Conservation (phyloP, 1,140 invertebrate genomes). For the Euwallacea similis region DNA sequence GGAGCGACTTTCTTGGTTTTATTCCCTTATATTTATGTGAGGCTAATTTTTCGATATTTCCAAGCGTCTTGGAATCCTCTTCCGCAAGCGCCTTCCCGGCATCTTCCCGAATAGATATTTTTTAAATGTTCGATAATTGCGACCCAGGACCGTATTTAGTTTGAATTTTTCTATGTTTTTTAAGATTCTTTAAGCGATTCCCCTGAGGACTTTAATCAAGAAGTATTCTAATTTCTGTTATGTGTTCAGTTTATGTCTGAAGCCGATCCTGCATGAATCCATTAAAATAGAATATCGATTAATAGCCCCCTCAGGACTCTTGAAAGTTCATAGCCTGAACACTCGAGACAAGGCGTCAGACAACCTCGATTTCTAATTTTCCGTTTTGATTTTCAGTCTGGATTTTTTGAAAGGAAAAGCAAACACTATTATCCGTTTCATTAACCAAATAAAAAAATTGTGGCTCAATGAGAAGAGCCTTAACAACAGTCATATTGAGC, state of each 20-base stretch:
- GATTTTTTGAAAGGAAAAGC: not conserved
- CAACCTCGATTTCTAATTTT: slow-evolving; percentile 26
- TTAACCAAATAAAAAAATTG: not conserved
- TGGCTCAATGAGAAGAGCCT: slow-evolving; percentile 9
- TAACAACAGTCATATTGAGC: slow-evolving; percentile 33
- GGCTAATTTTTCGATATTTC: too few relatives aligned
- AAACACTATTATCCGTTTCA: too few relatives aligned
- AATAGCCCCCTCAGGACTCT: slow-evolving; percentile 27
- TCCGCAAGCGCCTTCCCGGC: too few relatives aligned
- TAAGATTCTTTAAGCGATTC: too few relatives aligned
- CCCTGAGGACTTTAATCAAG: too few relatives aligned
- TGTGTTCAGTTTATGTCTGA: not conserved
- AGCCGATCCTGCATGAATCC: slow-evolving; percentile 16
- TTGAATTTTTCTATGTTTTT: too few relatives aligned
- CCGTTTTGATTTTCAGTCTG: slow-evolving; percentile 28
- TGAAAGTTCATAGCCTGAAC: slow-evolving; percentile 35
- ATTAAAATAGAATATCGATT: slow-evolving; percentile 35
- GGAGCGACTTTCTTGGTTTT: not conserved
- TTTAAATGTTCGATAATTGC: too few relatives aligned
- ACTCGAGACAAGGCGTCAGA: slow-evolving; percentile 35
- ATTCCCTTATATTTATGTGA: too few relatives aligned
- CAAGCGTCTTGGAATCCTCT: too few relatives aligned
- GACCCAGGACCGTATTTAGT: too few relatives aligned
- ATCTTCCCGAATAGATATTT: too few relatives aligned
- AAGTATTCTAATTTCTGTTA: too few relatives aligned